phyloP scores from a whole-genome alignment of 2,113 vertebrate species.

The Austrofundulus limnaeus region DNA sequence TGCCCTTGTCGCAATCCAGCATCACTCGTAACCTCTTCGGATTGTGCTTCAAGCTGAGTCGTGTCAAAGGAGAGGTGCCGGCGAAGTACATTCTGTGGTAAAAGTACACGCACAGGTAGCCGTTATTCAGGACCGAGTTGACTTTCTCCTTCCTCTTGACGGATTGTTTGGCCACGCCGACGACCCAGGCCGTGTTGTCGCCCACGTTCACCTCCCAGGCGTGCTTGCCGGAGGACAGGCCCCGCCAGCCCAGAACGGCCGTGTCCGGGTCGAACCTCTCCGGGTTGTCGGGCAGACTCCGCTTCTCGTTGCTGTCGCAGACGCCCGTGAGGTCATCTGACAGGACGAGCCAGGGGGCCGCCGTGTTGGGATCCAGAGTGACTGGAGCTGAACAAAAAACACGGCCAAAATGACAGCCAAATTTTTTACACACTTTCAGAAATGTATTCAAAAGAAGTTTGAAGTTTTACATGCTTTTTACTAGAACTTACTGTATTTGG shows the following conservation, averaged over 20 bases:
- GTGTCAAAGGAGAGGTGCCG: constrained; percentile 66
- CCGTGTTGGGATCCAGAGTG: constrained; percentile 74
- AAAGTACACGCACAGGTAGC: constrained; percentile 73
- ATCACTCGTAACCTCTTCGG: constrained; percentile 63
- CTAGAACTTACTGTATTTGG: constrained; percentile 70
- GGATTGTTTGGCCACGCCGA: constrained; percentile 70
- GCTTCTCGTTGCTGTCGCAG: constrained; percentile 62
- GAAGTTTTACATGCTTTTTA: no score
- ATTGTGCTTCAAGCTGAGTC: constrained; percentile 59
- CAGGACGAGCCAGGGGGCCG: constrained; percentile 72
- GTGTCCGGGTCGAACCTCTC: constrained; percentile 72
- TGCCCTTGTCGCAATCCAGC: constrained; percentile 69
- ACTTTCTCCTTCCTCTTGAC: constrained; percentile 68
- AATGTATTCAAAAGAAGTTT: neutral
- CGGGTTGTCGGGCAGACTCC: constrained; percentile 67
- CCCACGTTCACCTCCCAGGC: constrained; percentile 73
- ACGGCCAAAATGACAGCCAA: constrained; percentile 30
- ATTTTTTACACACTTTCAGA: neutral
- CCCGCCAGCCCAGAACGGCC: constrained; percentile 57
- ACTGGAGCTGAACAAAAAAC: constrained; percentile 62
- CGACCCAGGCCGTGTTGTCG: constrained; percentile 67
- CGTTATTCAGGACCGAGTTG: constrained; percentile 64
- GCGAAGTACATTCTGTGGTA: constrained; percentile 77
- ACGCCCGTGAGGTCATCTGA: constrained; percentile 68
- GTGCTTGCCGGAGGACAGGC: constrained; percentile 61